Conservation (phyloP, 2,113 vertebrate species). For the Ariopsis seemanni region DNA sequence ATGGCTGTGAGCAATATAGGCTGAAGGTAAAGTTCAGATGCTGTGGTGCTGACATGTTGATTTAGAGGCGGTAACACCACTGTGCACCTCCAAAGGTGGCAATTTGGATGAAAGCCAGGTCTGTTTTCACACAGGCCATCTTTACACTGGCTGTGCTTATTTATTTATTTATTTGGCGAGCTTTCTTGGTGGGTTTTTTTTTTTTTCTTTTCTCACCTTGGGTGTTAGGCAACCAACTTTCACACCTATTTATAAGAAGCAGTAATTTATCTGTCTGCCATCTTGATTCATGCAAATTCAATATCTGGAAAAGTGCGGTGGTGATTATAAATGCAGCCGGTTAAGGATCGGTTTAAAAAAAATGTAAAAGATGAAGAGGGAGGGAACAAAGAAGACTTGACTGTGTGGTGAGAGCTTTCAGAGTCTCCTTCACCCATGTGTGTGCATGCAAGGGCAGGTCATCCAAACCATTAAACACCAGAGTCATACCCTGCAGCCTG, state of each 20-base stretch:
- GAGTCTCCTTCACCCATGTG: constrained; percentile 10
- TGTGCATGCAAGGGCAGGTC: constrained; percentile 1
- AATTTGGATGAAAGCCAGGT: constrained; percentile 76
- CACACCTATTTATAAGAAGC: constrained; percentile 65
- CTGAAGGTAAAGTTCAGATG: constrained; percentile 71
- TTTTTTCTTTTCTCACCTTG: constrained; percentile 46
- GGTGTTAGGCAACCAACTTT: constrained; percentile 66
- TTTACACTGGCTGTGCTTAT: constrained; percentile 62
- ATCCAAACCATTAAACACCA: constrained; percentile 18
- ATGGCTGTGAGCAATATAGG: constrained; percentile 66
- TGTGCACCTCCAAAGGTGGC: constrained; percentile 77
- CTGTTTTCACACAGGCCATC: constrained; percentile 69
- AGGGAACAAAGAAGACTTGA: background rate
- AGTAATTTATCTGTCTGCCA: constrained; percentile 47
- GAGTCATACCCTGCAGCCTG: constrained; percentile 10
- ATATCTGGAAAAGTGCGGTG: background rate
- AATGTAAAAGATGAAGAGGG: background rate
- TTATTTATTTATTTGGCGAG: too few relatives aligned
- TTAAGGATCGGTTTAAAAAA: background rate
- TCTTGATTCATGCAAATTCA: background rate
- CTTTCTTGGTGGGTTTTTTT: constrained; percentile 61
- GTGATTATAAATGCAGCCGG: background rate
- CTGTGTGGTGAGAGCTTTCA: constrained; percentile 2
- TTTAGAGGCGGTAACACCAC: constrained; percentile 77
- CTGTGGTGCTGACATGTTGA: constrained; percentile 76